These are phyloP conservation scores for Heliconius himera DNA, from an alignment of 1,140 invertebrate genomes.

Conservation along the genomic window DNA sequence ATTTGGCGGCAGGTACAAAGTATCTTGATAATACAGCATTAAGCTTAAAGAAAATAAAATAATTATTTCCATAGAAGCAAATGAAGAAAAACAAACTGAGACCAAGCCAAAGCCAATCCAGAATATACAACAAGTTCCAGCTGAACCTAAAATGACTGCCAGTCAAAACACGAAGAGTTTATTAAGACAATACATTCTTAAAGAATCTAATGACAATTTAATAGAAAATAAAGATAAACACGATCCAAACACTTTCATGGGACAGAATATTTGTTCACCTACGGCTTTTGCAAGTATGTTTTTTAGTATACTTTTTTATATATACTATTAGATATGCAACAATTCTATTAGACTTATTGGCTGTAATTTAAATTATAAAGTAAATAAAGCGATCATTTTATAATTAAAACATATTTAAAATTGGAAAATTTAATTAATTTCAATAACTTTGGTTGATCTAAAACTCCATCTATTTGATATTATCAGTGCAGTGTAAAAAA, in stretches of 20 bases:
- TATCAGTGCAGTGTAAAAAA: too few relatives aligned
- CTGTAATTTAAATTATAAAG: too few relatives aligned
- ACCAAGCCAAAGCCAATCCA: conserved; percentile 32
- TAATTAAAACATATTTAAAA: too few relatives aligned
- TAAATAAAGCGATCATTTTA: too few relatives aligned
- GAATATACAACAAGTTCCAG: conserved; percentile 13
- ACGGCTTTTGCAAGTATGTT: conserved; percentile 59
- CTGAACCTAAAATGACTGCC: conserved; percentile 24
- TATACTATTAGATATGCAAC: too few relatives aligned
- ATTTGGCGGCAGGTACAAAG: too few relatives aligned
- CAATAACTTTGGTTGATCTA: too few relatives aligned
- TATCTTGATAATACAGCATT: too few relatives aligned
- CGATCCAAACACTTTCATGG: conserved; percentile 65
- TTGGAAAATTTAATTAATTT: too few relatives aligned
- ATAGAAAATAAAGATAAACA: conserved; percentile 40
- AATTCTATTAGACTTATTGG: too few relatives aligned
- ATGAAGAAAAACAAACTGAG: conserved; percentile 43
- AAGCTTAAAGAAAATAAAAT: too few relatives aligned
- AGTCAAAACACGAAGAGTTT: conserved; percentile 44
- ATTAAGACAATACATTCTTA: conserved; percentile 60
- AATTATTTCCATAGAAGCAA: conserved; percentile 47
- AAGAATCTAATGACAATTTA: conserved; percentile 44
- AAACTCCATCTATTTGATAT: too few relatives aligned
- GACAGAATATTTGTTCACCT: conserved; percentile 69
- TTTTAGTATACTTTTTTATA: not conserved